phyloP scores from a whole-genome alignment of 2,113 vertebrate genomes.

The Tyto alba region DNA sequence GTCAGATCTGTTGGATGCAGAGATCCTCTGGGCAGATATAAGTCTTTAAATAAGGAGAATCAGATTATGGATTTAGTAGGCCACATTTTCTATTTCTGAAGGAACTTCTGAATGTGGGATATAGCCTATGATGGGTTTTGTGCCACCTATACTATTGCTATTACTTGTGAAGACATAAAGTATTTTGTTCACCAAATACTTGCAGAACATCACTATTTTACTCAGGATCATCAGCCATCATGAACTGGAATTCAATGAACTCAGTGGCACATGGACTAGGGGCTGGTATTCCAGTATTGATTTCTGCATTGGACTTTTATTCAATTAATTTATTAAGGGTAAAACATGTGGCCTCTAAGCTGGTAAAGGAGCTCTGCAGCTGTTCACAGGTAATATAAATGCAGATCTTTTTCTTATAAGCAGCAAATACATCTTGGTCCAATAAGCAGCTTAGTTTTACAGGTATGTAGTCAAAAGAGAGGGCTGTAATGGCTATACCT shows the following conservation, averaged over 20 bases:
- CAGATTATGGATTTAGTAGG: background rate
- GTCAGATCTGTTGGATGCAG: background rate
- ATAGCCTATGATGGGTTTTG: background rate
- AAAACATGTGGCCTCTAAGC: background rate
- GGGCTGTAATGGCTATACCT: background rate
- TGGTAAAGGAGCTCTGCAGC: background rate
- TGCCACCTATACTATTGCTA: background rate
- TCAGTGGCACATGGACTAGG: background rate
- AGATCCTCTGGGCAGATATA: background rate
- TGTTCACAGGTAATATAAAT: background rate
- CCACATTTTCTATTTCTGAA: background rate
- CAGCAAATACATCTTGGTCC: background rate
- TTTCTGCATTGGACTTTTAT: background rate
- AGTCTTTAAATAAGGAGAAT: background rate
- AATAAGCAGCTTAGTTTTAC: background rate
- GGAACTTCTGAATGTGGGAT: background rate
- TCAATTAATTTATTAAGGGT: background rate
- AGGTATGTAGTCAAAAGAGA: background rate
- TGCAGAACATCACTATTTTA: background rate
- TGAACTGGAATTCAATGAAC: background rate
- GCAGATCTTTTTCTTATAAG: background rate
- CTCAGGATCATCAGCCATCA: background rate
- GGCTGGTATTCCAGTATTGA: background rate
- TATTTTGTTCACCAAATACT: background rate
- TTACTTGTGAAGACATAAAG: background rate